A percentile compares a stretch with the other conserved stretches of the same genome.
phyloP scores from a whole-genome alignment of 2,797 vertebrate genomes.

The Geotrypetes seraphini region DNA sequence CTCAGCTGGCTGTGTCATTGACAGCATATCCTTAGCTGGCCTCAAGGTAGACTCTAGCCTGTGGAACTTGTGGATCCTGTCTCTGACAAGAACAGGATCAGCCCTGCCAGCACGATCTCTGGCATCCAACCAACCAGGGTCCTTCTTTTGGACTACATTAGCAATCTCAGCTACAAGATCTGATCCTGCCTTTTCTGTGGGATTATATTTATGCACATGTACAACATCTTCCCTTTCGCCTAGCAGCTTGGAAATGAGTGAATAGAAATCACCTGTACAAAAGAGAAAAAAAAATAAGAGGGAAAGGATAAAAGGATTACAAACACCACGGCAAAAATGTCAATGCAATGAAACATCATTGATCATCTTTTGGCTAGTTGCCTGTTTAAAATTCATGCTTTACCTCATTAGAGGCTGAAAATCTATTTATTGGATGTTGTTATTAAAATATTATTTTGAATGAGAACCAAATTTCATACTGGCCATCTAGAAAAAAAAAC shows the following conservation, averaged over 20 bases:
- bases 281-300: constrained; percentile 23
- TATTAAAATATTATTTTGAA: too few relatives aligned
- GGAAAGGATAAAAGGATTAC: constrained; percentile 24
- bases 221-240: constrained; percentile 78
- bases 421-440: too few relatives aligned
- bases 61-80: constrained; percentile 91
- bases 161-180: constrained; percentile 79
- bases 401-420: too few relatives aligned
- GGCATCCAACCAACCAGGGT: constrained; percentile 54
- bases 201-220: constrained; percentile 71
- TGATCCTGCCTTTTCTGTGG: constrained; percentile 67
- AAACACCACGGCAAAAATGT: constrained; percentile 10
- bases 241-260: constrained; percentile 87
- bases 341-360: too few relatives aligned
- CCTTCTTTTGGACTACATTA: constrained; percentile 83
- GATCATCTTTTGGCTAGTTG: too few relatives aligned
- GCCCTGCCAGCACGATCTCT: constrained; percentile 56
- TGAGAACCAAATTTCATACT: too few relatives aligned
- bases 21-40: constrained; percentile 56
- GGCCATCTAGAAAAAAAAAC: too few relatives aligned
- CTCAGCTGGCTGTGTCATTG: constrained; percentile 42
- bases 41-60: constrained; percentile 76
- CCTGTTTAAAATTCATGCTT: too few relatives aligned
- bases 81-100: constrained; percentile 72
- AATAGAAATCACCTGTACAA: constrained; percentile 88